Conservation (phyloP, 2,113 vertebrate genomes). For the Cyanocitta stelleri region DNA sequence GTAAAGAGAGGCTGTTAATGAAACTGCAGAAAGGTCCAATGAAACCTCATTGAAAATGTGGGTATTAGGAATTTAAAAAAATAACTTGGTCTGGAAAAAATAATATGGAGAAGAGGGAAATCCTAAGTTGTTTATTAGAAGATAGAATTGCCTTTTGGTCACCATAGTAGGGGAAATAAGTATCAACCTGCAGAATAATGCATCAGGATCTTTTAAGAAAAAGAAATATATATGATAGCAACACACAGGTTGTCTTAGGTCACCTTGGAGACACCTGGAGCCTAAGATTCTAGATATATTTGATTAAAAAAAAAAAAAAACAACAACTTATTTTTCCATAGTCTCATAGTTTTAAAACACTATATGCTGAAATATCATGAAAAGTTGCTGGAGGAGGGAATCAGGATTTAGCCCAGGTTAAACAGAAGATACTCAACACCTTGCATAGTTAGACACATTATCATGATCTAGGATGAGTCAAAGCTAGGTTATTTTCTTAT, state of each 20-base stretch:
- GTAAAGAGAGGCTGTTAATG: neutral
- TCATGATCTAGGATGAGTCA: neutral
- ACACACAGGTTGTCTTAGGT: neutral
- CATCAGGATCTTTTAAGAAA: neutral
- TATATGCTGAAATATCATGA: neutral
- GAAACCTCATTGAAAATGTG: neutral
- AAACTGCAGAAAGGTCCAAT: neutral
- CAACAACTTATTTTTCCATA: neutral
- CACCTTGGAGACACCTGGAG: neutral
- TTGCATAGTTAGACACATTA: neutral
- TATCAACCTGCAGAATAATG: neutral
- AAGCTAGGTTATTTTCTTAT: neutral
- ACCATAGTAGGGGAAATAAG: neutral
- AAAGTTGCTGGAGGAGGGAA: neutral
- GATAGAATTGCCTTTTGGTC: neutral
- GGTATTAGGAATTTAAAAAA: neutral
- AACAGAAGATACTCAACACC: neutral
- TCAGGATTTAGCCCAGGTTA: neutral
- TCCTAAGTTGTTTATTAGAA: neutral
- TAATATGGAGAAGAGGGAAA: neutral
- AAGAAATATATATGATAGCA: neutral
- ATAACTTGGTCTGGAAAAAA: neutral
- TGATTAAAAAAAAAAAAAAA: neutral
- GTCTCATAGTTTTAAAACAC: neutral
- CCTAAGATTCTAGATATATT: neutral